A percentile compares a stretch with the other conserved stretches of the same genome.
These are phyloP conservation scores for Enteromius unitaeniatus DNA, from an alignment of 2,797 vertebrate genomes.

Conservation along the genomic window DNA sequence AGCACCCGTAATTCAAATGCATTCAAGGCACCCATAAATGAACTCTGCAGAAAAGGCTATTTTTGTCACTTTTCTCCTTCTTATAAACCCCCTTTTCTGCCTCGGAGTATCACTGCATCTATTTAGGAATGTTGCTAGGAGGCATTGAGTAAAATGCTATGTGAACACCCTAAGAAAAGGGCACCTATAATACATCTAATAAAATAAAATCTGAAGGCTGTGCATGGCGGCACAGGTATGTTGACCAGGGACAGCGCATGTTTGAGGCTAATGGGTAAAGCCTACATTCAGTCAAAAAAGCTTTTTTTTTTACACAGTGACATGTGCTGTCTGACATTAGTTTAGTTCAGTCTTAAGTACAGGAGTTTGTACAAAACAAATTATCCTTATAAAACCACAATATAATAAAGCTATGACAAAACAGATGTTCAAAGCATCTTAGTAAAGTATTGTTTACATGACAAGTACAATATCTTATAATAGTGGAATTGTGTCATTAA, in stretches of 20 bases:
- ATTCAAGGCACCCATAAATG: conserved; percentile 80
- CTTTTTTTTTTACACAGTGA: conserved; percentile 13
- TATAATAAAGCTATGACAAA: not conserved
- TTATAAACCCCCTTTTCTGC: conserved; percentile 33
- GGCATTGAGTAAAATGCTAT: conserved; percentile 82
- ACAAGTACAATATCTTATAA: not conserved
- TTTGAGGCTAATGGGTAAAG: conserved; percentile 33
- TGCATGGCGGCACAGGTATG: conserved; percentile 74
- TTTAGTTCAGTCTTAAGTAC: conserved; percentile 24
- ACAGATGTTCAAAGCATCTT: not conserved
- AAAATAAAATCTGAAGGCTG: conserved; percentile 80
- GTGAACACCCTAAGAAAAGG: conserved; percentile 79
- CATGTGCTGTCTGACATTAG: conserved; percentile 30
- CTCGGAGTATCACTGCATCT: conserved; percentile 80
- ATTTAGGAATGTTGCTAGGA: conserved; percentile 81
- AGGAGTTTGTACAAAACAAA: not conserved
- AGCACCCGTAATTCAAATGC: conserved; percentile 78
- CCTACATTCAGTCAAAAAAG: not conserved
- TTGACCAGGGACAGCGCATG: conserved; percentile 64
- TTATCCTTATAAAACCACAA: not conserved
- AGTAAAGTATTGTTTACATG: not conserved
- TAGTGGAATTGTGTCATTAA: not conserved
- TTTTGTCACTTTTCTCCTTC: conserved; percentile 30
- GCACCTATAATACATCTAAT: conserved; percentile 70
- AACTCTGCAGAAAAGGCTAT: conserved; percentile 72